Conservation (phyloP, 2,797 vertebrate species). For the Prunella strophiata region DNA sequence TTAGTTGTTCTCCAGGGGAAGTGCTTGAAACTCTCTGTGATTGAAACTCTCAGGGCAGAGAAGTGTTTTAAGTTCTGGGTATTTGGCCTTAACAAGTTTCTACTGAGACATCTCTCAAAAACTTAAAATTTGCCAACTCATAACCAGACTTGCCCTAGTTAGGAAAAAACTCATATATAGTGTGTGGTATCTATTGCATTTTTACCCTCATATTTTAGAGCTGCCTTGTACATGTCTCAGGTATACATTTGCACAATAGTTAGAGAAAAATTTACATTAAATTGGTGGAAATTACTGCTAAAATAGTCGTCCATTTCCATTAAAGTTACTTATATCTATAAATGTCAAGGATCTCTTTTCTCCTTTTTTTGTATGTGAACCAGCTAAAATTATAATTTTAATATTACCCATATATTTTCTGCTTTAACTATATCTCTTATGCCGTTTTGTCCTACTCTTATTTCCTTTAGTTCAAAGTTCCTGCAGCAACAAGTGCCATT, state of each 20-base stretch:
- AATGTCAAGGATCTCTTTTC: not conserved
- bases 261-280: not conserved
- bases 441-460: constrained; percentile 11
- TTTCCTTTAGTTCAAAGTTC: constrained; percentile 91
- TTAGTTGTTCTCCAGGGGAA: not conserved
- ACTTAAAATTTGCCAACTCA: not conserved
- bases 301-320: not conserved
- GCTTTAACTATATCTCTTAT: not conserved
- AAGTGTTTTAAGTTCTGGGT: not conserved
- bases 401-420: not conserved
- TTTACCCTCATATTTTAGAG: not conserved
- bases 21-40: not conserved
- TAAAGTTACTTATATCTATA: not conserved
- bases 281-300: not conserved
- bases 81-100: not conserved
- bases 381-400: not conserved
- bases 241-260: not conserved
- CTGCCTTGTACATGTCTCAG: not conserved
- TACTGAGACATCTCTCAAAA: not conserved
- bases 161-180: not conserved
- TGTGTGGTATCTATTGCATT: accelerated
- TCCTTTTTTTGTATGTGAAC: not conserved
- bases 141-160: not conserved
- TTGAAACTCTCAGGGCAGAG: not conserved
- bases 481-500: constrained; percentile 95